Conservation (phyloP, 2,113 vertebrate genomes). For the Engraulis encrasicolus region DNA sequence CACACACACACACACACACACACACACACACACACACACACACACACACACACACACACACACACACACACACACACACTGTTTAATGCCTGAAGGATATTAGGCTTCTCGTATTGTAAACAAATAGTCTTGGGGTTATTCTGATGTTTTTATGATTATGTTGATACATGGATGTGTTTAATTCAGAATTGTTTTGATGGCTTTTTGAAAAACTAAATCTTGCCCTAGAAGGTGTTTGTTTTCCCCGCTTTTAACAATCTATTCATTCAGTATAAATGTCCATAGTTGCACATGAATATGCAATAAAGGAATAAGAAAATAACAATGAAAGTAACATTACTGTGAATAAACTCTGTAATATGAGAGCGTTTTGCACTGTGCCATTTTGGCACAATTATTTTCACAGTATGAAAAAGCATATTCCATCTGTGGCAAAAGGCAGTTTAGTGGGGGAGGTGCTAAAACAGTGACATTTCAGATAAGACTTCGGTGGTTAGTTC, state of each 20-base stretch:
- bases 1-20: constrained; percentile 27
- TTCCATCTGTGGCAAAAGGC: not conserved
- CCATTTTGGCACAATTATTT: constrained; percentile 24
- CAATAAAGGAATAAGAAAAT: not conserved
- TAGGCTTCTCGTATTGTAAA: not conserved
- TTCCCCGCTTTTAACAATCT: not conserved
- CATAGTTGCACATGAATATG: not conserved
- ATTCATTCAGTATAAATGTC: not conserved
- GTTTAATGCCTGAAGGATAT: not conserved
- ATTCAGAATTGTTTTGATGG: not conserved
- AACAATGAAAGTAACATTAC: not conserved
- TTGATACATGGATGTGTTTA: not conserved
- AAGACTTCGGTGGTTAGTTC: not conserved
- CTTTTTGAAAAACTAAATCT: not conserved
- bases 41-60: too few species aligned
- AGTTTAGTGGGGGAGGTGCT: not conserved
- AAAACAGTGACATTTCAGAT: not conserved
- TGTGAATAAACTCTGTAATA: not conserved
- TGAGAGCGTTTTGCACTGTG: constrained; percentile 38
- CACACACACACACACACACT: too few species aligned
- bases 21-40: too few species aligned
- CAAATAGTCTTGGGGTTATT: not conserved
- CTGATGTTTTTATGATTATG: not conserved
- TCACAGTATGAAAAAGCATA: not conserved
- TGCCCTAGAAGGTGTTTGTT: not conserved